Evolutionary conservation across 23 tunicate species (phyloP).

Genomic region (Corella eumyota): DNA sequence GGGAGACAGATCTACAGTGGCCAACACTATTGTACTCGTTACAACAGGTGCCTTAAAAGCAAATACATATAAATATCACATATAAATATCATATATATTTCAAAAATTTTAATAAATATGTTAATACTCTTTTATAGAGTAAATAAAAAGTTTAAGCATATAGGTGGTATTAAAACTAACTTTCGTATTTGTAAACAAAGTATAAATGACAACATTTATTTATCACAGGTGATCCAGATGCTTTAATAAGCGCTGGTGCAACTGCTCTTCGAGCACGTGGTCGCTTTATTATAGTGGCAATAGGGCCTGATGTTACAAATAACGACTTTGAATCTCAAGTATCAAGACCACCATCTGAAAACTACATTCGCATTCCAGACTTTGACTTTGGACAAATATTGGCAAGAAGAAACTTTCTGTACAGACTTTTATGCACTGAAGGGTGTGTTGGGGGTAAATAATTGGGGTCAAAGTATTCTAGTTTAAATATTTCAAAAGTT

Average conservation of each 20-base stretch:
- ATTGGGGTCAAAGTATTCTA: no score
- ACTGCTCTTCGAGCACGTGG: slow-evolving; percentile 6
- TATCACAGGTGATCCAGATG: slow-evolving; percentile 22
- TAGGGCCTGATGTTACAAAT: slow-evolving; percentile 30
- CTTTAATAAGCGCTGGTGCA: background rate
- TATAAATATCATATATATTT: background rate
- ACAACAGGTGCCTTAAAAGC: slow-evolving; percentile 30
- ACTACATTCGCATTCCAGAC: slow-evolving; percentile 10
- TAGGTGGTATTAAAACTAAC: no score
- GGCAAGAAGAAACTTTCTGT: slow-evolving; percentile 1
- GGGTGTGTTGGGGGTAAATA: no score
- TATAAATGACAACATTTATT: background rate
- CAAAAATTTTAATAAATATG: no score
- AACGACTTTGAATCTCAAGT: slow-evolving; percentile 4
- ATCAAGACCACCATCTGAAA: slow-evolving; percentile 9
- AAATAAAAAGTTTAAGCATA: no score
- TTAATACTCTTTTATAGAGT: no score
- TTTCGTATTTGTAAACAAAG: background rate
- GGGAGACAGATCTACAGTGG: slow-evolving; percentile 49
- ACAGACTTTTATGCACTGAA: slow-evolving; percentile 6
- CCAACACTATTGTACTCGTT: slow-evolving; percentile 32
- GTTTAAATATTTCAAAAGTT: no score
- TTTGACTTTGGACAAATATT: slow-evolving; percentile 19
- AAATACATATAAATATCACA: background rate
- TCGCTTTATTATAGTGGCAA: slow-evolving; percentile 18